phyloP scores from a whole-genome alignment of 1,140 invertebrate genomes.

The Lethrus apterus region DNA sequence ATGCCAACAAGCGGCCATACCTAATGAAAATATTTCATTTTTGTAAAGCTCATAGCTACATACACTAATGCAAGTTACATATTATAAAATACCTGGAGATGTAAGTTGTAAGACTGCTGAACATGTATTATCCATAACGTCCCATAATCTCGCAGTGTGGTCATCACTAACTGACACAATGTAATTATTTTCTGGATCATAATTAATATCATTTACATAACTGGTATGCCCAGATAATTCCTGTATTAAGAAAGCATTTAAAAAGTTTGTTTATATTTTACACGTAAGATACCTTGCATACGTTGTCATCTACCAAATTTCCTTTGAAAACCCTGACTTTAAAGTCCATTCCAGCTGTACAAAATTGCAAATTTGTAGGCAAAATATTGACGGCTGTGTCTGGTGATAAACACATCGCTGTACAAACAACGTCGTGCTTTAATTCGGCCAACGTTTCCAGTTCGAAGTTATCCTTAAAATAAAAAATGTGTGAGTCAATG shows the following conservation, averaged over 20 bases:
- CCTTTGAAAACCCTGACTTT: conserved; percentile 50
- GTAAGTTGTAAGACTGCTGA: conserved; percentile 53
- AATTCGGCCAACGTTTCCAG: conserved; percentile 39
- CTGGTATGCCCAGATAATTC: conserved; percentile 56
- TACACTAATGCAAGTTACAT: background rate
- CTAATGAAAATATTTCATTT: conserved; percentile 30
- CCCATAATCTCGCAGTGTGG: conserved; percentile 65
- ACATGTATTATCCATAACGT: conserved; percentile 47
- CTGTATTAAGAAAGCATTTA: conserved; percentile 38
- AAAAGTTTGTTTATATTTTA: conserved; percentile 11
- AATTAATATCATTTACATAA: conserved; percentile 64
- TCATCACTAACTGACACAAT: conserved; percentile 72
- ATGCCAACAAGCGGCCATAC: conserved; percentile 63
- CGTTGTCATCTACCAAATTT: conserved; percentile 45
- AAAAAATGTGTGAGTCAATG: conserved; percentile 10
- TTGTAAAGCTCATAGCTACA: background rate
- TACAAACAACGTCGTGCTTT: conserved; percentile 46
- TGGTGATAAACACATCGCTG: conserved; percentile 52
- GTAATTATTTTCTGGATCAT: conserved; percentile 59
- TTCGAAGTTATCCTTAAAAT: conserved; percentile 29
- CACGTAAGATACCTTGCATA: conserved; percentile 40
- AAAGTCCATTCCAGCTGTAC: conserved; percentile 49
- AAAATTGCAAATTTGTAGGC: conserved; percentile 53
- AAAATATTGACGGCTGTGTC: conserved; percentile 52
- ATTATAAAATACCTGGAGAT: conserved; percentile 50